These are phyloP conservation scores for Drosophila insularis DNA, from an alignment of 1,140 invertebrate species.

Conservation along the genomic window DNA sequence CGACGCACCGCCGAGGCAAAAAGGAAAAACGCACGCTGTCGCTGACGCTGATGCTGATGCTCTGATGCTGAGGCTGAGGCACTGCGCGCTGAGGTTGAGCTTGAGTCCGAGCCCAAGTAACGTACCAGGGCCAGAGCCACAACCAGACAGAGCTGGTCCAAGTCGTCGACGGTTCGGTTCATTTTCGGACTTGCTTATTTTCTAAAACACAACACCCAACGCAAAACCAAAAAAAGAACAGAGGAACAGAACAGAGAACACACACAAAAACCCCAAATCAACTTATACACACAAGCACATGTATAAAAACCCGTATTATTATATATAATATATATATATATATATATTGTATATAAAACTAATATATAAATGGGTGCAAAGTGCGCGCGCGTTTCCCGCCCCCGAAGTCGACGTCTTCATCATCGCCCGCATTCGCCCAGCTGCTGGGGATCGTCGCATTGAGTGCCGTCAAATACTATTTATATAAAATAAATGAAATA, in stretches of 20 bases:
- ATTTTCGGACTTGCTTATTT: constrained; percentile 80
- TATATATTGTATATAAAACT: constrained; percentile 16
- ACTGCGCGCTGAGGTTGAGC: constrained; percentile 12
- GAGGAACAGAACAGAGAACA: constrained; percentile 1
- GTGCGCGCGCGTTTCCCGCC: constrained; percentile 72
- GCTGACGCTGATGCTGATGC: constrained; percentile 7
- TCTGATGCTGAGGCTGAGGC: constrained; percentile 7
- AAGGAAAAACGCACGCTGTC: constrained; percentile 56
- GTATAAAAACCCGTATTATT: constrained; percentile 64
- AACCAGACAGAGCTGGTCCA: constrained; percentile 69
- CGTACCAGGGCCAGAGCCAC: constrained; percentile 39
- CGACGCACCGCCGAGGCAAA: constrained; percentile 67
- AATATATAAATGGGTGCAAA: constrained; percentile 55
- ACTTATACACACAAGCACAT: constrained; percentile 49
- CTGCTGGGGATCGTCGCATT: constrained; percentile 34
- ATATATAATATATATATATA: constrained; percentile 66
- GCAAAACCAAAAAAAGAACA: constrained; percentile 23
- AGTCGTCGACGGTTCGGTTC: constrained; percentile 80
- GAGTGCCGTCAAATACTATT: constrained; percentile 72
- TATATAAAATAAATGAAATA: constrained; percentile 78
- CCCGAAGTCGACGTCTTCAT: constrained; percentile 44
- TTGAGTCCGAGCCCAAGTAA: constrained; percentile 34
- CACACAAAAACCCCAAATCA: constrained; percentile 19
- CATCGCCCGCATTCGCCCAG: constrained; percentile 8
- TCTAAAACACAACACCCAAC: constrained; percentile 59